Evolutionary conservation across 2,888 invertebrate species (phyloP).

Genomic region (Tupiocoris notatus): DNA sequence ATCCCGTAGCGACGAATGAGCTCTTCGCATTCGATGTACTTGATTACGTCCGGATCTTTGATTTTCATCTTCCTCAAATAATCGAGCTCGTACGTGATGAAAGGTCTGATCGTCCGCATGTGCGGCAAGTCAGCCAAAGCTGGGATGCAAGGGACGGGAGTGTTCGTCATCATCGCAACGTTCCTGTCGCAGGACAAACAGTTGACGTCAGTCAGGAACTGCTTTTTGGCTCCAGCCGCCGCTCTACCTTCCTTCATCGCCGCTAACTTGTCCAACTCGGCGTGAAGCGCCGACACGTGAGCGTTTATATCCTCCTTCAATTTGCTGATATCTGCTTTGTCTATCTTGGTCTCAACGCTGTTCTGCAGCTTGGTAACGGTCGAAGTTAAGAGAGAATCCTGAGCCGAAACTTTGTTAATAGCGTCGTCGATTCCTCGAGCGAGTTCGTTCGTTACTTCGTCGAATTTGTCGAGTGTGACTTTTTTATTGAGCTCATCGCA

Average conservation of each 20-base stretch:
- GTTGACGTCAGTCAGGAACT: slow-evolving; percentile 67
- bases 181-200: slow-evolving; percentile 76
- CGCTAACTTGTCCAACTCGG: slow-evolving; percentile 62
- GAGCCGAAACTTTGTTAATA: slow-evolving; percentile 62
- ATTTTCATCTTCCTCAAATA: slow-evolving; percentile 57
- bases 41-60: slow-evolving; percentile 31
- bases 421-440: slow-evolving; percentile 65
- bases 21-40: slow-evolving; percentile 35
- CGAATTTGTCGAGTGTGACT: slow-evolving; percentile 45
- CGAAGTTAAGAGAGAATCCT: slow-evolving; percentile 54
- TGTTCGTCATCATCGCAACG: slow-evolving; percentile 67
- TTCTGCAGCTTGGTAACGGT: slow-evolving; percentile 64
- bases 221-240: slow-evolving; percentile 70
- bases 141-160: slow-evolving; percentile 54
- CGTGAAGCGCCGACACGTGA: slow-evolving; percentile 63
- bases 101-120: slow-evolving; percentile 65
- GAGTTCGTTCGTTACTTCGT: slow-evolving; percentile 52
- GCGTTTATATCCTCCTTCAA: slow-evolving; percentile 65
- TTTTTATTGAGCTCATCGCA: slow-evolving; percentile 44
- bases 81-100: slow-evolving; percentile 70
- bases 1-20: slow-evolving; percentile 27
- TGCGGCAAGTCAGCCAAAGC: slow-evolving; percentile 53
- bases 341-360: slow-evolving; percentile 66
- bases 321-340: slow-evolving; percentile 65
- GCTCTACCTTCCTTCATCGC: slow-evolving; percentile 63